Evolutionary conservation across 2,888 invertebrate species (phyloP).

Genomic region (Eupithecia abbreviata): DNA sequence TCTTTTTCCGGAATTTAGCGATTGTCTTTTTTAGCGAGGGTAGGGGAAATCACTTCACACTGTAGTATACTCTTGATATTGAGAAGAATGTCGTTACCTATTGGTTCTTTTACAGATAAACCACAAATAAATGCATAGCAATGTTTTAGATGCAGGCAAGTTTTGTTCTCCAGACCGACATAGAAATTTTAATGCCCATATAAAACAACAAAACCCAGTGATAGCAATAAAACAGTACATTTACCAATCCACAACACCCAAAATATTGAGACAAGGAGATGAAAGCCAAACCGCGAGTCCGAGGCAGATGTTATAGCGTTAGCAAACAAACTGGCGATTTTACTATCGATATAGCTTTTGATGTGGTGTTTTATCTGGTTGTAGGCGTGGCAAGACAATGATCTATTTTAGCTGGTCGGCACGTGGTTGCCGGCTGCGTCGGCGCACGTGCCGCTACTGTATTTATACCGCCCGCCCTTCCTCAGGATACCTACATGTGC

Average conservation of each 20-base stretch:
- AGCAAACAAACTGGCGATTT: slow-evolving; percentile 71
- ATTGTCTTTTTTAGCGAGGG: slow-evolving; percentile 65
- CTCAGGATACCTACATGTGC: slow-evolving; percentile 48
- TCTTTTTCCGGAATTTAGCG: slow-evolving; percentile 61
- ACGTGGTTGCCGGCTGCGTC: slow-evolving; percentile 81
- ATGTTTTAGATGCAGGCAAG: neutral
- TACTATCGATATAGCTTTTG: slow-evolving; percentile 71
- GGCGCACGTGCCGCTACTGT: slow-evolving; percentile 75
- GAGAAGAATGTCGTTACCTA: slow-evolving; percentile 36
- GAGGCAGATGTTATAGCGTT: slow-evolving; percentile 46
- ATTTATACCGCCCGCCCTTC: slow-evolving; percentile 77
- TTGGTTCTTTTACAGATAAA: neutral
- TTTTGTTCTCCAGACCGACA: neutral
- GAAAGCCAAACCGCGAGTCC: slow-evolving; percentile 53
- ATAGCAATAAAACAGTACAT: slow-evolving; percentile 34
- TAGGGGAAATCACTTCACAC: slow-evolving; percentile 53
- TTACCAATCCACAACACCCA: slow-evolving; percentile 42
- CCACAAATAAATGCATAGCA: neutral
- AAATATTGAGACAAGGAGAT: slow-evolving; percentile 51
- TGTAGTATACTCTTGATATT: slow-evolving; percentile 42
- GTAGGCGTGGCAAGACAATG: slow-evolving; percentile 82
- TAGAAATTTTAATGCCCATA: neutral
- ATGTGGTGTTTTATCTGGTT: slow-evolving; percentile 81
- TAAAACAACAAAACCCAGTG: slow-evolving; percentile 23
- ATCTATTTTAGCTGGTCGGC: slow-evolving; percentile 80